These are phyloP conservation scores for Sceloporus undulatus DNA, from an alignment of 2,113 vertebrate genomes.

Conservation along the genomic window DNA sequence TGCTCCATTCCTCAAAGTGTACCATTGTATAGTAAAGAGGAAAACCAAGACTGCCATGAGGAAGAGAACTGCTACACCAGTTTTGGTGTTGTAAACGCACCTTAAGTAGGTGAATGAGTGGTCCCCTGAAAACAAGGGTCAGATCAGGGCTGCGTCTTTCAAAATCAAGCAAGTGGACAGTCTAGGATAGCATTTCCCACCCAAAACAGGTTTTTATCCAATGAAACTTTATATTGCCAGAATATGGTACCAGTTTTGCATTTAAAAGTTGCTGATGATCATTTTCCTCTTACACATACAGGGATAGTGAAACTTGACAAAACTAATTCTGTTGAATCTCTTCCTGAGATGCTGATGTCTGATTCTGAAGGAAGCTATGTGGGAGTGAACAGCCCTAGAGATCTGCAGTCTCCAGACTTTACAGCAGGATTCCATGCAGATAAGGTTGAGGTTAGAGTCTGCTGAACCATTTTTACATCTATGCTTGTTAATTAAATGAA, in stretches of 20 bases:
- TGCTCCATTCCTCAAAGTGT: background rate
- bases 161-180: too few species aligned
- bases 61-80: background rate
- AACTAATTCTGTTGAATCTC: conserved; percentile 90
- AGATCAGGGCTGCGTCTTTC: background rate
- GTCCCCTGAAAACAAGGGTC: background rate
- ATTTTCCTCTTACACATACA: conserved; percentile 48
- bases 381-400: conserved; percentile 90
- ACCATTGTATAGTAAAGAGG: background rate
- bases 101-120: background rate
- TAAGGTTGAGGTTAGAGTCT: conserved; percentile 80
- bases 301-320: conserved; percentile 85
- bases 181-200: too few species aligned
- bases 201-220: background rate
- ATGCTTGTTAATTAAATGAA: background rate
- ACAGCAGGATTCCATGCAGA: conserved; percentile 76
- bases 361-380: conserved; percentile 95
- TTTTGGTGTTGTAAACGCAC: background rate
- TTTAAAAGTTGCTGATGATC: conserved; percentile 29
- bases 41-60: background rate
- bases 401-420: conserved; percentile 91
- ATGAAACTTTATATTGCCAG: background rate
- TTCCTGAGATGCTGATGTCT: conserved; percentile 92
- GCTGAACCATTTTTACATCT: conserved; percentile 25
- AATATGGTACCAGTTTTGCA: background rate